Percentiles rank a stretch among this genome's conserved stretches.
Evolutionary conservation across 37 sponge, comb jelly and placozoan species (phyloP).

Genomic region (Geodia barretti): DNA sequence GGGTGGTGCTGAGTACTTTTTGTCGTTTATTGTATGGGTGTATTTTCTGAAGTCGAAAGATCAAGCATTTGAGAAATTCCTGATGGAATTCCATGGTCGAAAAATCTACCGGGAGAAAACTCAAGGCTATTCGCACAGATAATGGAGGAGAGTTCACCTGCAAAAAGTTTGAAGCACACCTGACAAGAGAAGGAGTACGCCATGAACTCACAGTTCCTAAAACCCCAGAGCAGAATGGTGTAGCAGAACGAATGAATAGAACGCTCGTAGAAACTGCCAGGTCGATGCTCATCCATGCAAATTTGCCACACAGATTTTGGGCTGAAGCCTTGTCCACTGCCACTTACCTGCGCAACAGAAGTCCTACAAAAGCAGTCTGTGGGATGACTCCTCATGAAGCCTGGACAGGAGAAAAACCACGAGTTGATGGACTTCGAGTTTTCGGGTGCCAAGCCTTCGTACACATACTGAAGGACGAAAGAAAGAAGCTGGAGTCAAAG

Average conservation of each 20-base stretch:
- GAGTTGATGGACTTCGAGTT: slow-evolving; percentile 38
- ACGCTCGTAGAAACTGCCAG: slow-evolving; percentile 61
- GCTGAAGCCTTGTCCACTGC: slow-evolving; percentile 69
- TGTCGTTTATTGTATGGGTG: slow-evolving; percentile 61
- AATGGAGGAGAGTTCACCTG: slow-evolving; percentile 63
- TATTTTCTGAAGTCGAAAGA: slow-evolving; percentile 49
- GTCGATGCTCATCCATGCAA: slow-evolving; percentile 62
- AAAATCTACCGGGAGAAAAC: slow-evolving; percentile 20
- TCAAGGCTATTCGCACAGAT: slow-evolving; percentile 58
- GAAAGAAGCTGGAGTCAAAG: slow-evolving; percentile 51
- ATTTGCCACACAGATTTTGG: slow-evolving; percentile 72
- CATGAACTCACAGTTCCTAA: slow-evolving; percentile 65
- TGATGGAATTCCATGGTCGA: slow-evolving; percentile 69
- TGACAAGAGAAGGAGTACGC: slow-evolving; percentile 53
- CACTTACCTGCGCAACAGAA: slow-evolving; percentile 54
- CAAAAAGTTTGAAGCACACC: slow-evolving; percentile 37
- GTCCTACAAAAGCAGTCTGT: slow-evolving; percentile 46
- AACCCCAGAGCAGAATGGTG: slow-evolving; percentile 74
- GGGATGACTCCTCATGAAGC: slow-evolving; percentile 64
- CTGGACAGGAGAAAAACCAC: slow-evolving; percentile 43
- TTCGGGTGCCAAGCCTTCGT: slow-evolving; percentile 50
- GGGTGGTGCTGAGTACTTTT: slow-evolving; percentile 66
- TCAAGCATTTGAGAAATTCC: slow-evolving; percentile 50
- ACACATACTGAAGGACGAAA: slow-evolving; percentile 52
- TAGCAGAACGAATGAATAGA: slow-evolving; percentile 61